These are phyloP conservation scores for Zaprionus ornatus DNA, from an alignment of 1,140 invertebrate species.

Conservation along the genomic window DNA sequence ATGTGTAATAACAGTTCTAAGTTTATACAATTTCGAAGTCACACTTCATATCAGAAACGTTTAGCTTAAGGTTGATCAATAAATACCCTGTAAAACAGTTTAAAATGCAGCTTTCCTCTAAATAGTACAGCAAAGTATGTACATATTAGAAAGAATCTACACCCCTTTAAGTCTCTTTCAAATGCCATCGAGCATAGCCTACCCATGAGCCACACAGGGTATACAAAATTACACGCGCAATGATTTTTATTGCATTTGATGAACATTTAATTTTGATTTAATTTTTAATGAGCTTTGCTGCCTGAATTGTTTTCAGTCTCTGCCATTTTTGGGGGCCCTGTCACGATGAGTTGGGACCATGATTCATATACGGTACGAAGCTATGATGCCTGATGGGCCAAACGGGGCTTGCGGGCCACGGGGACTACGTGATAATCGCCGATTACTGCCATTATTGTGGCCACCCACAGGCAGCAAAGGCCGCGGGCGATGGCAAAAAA, in stretches of 20 bases:
- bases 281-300: slow-evolving; percentile 70
- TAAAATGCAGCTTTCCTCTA: neutral
- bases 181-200: neutral
- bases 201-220: neutral
- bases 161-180: neutral
- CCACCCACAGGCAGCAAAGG: slow-evolving; percentile 53
- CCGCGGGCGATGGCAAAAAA: slow-evolving; percentile 33
- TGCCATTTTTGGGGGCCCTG: slow-evolving; percentile 28
- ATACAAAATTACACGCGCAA: slow-evolving; percentile 47
- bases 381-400: neutral
- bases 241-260: slow-evolving; percentile 74
- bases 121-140: too few species aligned
- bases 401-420: neutral
- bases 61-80: neutral
- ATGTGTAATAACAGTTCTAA: neutral
- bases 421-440: slow-evolving; percentile 65
- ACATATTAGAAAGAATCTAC: too few species aligned
- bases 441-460: slow-evolving; percentile 66
- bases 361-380: neutral
- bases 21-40: neutral
- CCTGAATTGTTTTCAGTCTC: slow-evolving; percentile 27
- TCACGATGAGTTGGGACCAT: slow-evolving; percentile 35
- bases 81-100: neutral
- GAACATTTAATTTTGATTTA: slow-evolving; percentile 76
- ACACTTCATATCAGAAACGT: accelerated